Base-by-base conservation (phyloP, 2,113 vertebrate genomes). In the Mesocricetus auratus region DNA sequence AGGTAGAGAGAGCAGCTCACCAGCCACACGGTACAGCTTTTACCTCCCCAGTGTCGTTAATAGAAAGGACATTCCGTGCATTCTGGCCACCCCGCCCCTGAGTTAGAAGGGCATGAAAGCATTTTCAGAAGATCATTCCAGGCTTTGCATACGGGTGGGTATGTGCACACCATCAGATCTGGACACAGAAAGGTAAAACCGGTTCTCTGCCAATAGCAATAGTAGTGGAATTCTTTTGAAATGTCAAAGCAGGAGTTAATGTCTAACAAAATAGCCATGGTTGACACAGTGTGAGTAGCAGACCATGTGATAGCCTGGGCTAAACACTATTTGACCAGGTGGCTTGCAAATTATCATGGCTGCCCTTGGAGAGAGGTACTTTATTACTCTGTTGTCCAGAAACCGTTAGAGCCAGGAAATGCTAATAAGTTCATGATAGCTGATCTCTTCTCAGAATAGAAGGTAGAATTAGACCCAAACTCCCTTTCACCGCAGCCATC, bases 271-370 rank as follows among this genome's bases (percentile, higher is more conserved):
- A 45, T 1, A 33, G 62, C 16, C 8, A 7, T 21, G 56, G 39
- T 16, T 75, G n/a, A 26, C 69, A 7, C 1, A 8, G 69, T n/a
- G 3, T 22, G 68, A 74, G 71, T 33, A 0, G 42, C 1, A 0
- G 16, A 11, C 71, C 58, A 0, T 0, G 1, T 36, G 56, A 81
- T 45, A 26, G 87, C 66, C 85, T 24, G 21, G 47, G 15, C 73
- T n/a, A 1, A 89, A 62, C 42, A 58, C 58, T 33, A 4, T 17
- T 42, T 2, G 0, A 7, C 29, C 31, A 0, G 7, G 71, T 50
- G 17, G 33, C 66, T 95, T 83, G 2, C 39, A 39, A 39, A 39
- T 78, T 47, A 16, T 89, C 33, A 1, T 1, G 1, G 81, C 73
- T 66, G 58, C 7, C 53, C 90, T 82, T 13, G 0, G 60, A 82